A percentile compares a stretch with the other conserved stretches of the same genome.
Evolutionary conservation across 2,113 vertebrate genomes (phyloP).

Genomic region (Myocastor coypus): DNA sequence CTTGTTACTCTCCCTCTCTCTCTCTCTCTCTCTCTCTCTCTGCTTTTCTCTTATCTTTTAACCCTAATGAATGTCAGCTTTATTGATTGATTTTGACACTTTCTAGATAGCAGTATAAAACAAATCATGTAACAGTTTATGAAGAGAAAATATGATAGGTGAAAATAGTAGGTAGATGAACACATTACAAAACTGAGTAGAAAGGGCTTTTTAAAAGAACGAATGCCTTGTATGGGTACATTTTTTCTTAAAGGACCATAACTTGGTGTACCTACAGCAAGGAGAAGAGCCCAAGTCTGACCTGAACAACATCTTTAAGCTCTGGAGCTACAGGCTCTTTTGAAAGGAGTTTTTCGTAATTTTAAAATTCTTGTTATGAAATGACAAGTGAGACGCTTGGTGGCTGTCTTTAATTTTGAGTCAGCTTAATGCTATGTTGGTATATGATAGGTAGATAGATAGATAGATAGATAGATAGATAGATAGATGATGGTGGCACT

Average conservation of each 20-base stretch:
- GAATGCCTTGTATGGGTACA: not conserved
- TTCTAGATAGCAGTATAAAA: conserved; percentile 6
- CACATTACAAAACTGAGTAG: not conserved
- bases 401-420: not conserved
- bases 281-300: conserved; percentile 16
- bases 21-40: conserved; percentile 22
- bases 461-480: not conserved
- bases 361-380: not conserved
- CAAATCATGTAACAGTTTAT: not conserved
- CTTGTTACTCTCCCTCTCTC: not conserved
- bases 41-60: not conserved
- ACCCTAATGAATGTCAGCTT: not conserved
- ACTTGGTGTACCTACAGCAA: not conserved
- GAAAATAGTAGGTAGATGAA: not conserved
- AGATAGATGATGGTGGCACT: not conserved
- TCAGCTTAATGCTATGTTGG: not conserved
- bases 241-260: conserved; percentile 10
- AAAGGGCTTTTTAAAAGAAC: not conserved
- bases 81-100: conserved; percentile 65
- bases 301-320: not conserved
- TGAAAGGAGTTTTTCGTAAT: not conserved
- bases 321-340: not conserved
- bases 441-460: not conserved
- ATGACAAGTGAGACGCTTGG: not conserved
- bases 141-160: not conserved